Evolutionary conservation across 2,888 invertebrate species (phyloP), one percentile per base, ranked within the genome.

Genomic region (Agriopis marginaria): DNA sequence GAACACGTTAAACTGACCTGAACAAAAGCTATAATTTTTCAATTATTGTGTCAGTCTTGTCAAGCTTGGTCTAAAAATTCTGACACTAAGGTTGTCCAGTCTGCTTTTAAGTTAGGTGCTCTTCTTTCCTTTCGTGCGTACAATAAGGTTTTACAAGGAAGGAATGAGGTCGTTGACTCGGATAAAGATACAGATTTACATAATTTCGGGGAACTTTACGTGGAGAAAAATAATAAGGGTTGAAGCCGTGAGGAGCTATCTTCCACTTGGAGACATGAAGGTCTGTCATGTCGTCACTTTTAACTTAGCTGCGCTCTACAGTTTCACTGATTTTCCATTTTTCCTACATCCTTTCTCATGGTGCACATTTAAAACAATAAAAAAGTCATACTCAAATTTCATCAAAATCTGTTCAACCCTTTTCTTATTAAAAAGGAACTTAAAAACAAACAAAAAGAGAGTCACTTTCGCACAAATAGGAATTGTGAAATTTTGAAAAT

Each of bases 221-320:
- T 63, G 66, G 66, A 66, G 66, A 70, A 70, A 70, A 70, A 70
- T 70, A 70, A 70, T 70, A 70, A 70, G 70, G 70, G 70, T 70
- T 68, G 64, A 64, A 49, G 45, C 50, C 58, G 56, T 62, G 44
- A 47, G 61, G 60, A 60, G 32, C 32, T 32, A 56, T 9, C 56
- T 58, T 54, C 40, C 32, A 51, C 49, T 64, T 7, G 45, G 17
- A 51, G 32, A 51, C 9, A 56, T 12, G 49, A 11, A 50, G 40
- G 40, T 51, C 0, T 10, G 55, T 9, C 7, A n/a, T 42, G 42
- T 56, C n/a, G 55, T 14, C 3, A 10, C 14, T 9, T 42, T 56
- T 42, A n/a, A n/a, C 23, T 0, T 12, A 12, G 17, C 4, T 17
- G 17, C 9, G 3, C 8, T 23, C 8, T 50, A 50, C 14, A 4